These are phyloP conservation scores for Columba janthina DNA, from an alignment of 2,113 vertebrate species.

Conservation along the genomic window DNA sequence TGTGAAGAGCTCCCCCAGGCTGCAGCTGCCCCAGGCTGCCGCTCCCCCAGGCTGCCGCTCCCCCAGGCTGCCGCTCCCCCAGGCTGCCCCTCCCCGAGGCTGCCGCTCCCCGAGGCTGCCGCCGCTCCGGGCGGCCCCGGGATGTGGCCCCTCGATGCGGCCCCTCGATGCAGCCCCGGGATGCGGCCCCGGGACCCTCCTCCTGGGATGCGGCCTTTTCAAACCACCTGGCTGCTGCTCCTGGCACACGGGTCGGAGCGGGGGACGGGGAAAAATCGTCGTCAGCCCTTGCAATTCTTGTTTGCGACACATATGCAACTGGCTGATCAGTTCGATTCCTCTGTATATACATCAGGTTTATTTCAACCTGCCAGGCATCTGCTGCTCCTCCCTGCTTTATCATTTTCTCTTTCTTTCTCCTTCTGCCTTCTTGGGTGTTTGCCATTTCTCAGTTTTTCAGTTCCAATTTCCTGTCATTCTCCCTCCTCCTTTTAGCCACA, in stretches of 20 bases:
- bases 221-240: background rate
- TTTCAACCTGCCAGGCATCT: background rate
- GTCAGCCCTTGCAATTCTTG: background rate
- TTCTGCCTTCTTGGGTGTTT: background rate
- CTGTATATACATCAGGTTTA: background rate
- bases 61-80: too few relatives aligned
- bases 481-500: background rate
- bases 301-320: background rate
- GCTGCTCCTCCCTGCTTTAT: background rate
- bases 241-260: background rate
- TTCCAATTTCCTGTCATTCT: background rate
- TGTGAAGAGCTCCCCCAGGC: background rate
- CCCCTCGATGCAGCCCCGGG: too few relatives aligned
- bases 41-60: too few relatives aligned
- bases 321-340: background rate
- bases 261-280: background rate
- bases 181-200: too few relatives aligned
- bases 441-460: background rate
- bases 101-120: too few relatives aligned
- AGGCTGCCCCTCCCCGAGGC: background rate
- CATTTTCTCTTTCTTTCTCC: background rate
- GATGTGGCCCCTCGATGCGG: too few relatives aligned
- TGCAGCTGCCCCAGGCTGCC: background rate
- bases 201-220: too few relatives aligned
- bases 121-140: background rate